These are phyloP conservation scores for Drosophila atripex DNA, from an alignment of 2,888 invertebrate species.

Conservation along the genomic window DNA sequence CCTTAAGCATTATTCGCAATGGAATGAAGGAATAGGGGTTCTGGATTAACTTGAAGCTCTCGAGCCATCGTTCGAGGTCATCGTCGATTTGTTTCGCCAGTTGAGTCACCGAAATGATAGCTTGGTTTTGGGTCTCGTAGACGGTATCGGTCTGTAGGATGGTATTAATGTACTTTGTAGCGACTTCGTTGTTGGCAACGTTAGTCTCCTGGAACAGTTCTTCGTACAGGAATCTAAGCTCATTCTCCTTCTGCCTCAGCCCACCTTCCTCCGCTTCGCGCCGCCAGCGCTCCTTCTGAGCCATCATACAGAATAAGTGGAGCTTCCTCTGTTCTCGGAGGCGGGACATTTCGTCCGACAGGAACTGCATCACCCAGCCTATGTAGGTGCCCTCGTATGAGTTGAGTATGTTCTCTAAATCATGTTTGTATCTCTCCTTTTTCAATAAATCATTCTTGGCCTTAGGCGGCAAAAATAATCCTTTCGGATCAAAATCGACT, in stretches of 20 bases:
- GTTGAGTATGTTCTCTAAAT: conserved; percentile 85
- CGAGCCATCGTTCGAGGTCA: conserved; percentile 79
- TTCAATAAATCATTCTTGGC: not conserved
- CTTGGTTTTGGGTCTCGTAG: conserved; percentile 85
- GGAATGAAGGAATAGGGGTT: conserved; percentile 66
- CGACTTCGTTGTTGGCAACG: conserved; percentile 84
- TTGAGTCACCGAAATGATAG: conserved; percentile 85
- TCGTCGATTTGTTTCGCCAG: conserved; percentile 86
- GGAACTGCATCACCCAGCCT: conserved; percentile 89
- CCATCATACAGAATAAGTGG: conserved; percentile 91
- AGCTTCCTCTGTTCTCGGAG: conserved; percentile 91
- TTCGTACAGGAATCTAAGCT: conserved; percentile 89
- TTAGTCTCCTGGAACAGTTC: conserved; percentile 90
- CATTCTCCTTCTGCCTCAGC: conserved; percentile 89
- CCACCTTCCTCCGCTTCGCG: conserved; percentile 93
- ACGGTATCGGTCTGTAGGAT: conserved; percentile 87
- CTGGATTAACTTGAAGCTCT: conserved; percentile 65
- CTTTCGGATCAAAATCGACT: no score
- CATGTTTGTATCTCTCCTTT: conserved; percentile 71
- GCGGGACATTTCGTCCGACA: conserved; percentile 91
- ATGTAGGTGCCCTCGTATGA: conserved; percentile 90
- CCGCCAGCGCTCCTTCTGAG: conserved; percentile 90
- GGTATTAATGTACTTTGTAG: conserved; percentile 87
- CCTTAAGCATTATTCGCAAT: conserved; percentile 57
- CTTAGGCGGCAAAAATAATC: no score